phyloP scores from a whole-genome alignment of 2,797 vertebrate species.

The Myotis daubentonii region DNA sequence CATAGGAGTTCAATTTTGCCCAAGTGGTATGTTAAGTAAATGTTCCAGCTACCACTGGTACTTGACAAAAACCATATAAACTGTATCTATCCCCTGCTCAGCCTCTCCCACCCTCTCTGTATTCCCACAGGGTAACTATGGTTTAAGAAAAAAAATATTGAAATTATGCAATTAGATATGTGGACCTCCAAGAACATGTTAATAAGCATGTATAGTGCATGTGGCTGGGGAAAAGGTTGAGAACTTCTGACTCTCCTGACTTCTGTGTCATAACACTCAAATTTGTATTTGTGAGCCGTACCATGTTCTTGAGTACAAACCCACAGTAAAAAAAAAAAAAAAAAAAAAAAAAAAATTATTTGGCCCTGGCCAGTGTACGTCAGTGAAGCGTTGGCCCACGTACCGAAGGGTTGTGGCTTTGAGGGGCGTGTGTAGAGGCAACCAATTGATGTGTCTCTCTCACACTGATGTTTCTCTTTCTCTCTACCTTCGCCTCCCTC shows the following conservation, averaged over 20 bases:
- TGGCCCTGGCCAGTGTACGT: neutral
- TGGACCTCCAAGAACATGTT: neutral
- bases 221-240: neutral
- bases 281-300: conserved; percentile 12
- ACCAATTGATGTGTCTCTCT: neutral
- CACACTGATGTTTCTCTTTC: neutral
- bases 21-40: neutral
- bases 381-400: neutral
- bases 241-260: neutral
- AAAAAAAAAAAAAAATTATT: neutral
- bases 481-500: no score
- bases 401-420: neutral
- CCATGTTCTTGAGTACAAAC: neutral
- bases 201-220: neutral
- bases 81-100: neutral
- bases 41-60: neutral
- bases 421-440: neutral
- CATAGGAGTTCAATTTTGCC: neutral
- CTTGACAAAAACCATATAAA: neutral
- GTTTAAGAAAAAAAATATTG: neutral
- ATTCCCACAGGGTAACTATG: neutral
- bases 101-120: neutral
- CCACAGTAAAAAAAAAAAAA: neutral
- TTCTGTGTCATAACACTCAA: neutral
- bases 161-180: conserved; percentile 1